Evolutionary conservation across 1,140 invertebrate species (phyloP), one percentile per base, ranked within the genome.

Genomic region (Drosophila pallidifrons): DNA sequence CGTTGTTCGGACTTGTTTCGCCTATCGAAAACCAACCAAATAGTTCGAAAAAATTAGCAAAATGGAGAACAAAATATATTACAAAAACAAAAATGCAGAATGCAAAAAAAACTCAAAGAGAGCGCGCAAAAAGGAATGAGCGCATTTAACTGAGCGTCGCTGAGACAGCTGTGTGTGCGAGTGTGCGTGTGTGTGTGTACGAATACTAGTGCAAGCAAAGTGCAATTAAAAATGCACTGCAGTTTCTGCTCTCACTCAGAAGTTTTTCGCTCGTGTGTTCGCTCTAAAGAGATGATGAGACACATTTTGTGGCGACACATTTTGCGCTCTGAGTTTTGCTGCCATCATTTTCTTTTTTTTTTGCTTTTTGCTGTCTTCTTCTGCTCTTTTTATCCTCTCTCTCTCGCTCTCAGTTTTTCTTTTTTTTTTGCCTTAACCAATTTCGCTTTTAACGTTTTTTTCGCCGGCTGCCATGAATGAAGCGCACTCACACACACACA

Each of bases 391-490:
- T 64, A 51, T 41, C 15, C 20, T 61, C 57, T 52, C 1, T 13
- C 13, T 51, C 16, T 74, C 20, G 13, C 15, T 54, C 28, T 47
- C 46, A 8, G 6, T 59, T 20, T 32, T 32, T 60, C 28, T 61
- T 52, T 45, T 63, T 55, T 46, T 60, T 85, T 80, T 86, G 63
- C 72, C 65, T 65, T 87, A 73, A 81, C 75, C 85, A 89, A 89
- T 89, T 89, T 89, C 85, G 85, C 85, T 89, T 89, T 89, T 85
- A 89, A 89, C 80, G 75, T 78, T 88, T 85, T 86, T 88, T 81
- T 78, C 35, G 86, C 83, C 85, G 81, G 85, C 85, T 85, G 69
- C 78, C 80, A 89, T 89, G 85, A 89, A 89, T 89, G 85, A 89
- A 89, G 85, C 76, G 52, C 71, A 81, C 81, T 30, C 49, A 80